A percentile compares a stretch with the other conserved stretches of the same genome.
Evolutionary conservation across 2,797 vertebrate species (phyloP).

Genomic region (Leptoclinus maculatus): DNA sequence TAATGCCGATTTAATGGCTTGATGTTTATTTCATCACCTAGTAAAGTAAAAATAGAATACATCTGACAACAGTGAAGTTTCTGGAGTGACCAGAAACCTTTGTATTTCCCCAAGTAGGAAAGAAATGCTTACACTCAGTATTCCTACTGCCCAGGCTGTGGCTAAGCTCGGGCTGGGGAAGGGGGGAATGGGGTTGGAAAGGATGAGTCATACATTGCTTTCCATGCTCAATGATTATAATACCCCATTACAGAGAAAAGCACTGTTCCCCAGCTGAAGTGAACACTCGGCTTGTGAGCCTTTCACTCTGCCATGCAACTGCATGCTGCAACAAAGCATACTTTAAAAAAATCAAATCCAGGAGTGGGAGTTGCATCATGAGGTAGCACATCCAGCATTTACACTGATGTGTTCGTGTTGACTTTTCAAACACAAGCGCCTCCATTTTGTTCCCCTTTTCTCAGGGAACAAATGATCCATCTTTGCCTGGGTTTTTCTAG

Average conservation of each 20-base stretch:
- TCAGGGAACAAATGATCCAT: constrained; percentile 19
- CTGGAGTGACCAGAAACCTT: constrained; percentile 62
- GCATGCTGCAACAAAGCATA: constrained; percentile 52
- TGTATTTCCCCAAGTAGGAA: constrained; percentile 58
- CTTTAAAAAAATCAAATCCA: constrained; percentile 41
- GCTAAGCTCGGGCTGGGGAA: constrained; percentile 61
- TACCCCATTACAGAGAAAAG: constrained; percentile 80
- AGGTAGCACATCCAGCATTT: constrained; percentile 40
- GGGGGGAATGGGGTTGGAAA: constrained; percentile 78
- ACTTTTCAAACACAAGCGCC: constrained; percentile 19
- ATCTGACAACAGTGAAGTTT: constrained; percentile 49
- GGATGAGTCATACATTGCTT: constrained; percentile 83
- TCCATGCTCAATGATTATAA: constrained; percentile 83
- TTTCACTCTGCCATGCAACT: constrained; percentile 46
- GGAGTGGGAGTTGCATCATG: constrained; percentile 41
- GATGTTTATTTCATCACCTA: constrained; percentile 43
- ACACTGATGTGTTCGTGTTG: constrained; percentile 34
- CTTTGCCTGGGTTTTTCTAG: background rate
- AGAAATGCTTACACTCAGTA: constrained; percentile 76
- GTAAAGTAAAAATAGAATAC: constrained; percentile 69
- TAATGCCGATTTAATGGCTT: background rate
- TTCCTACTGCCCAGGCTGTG: constrained; percentile 73
- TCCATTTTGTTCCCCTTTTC: constrained; percentile 31
- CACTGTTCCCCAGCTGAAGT: constrained; percentile 73
- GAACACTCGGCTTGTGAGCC: constrained; percentile 59